Conservation (phyloP, 2,888 invertebrate species). For the Eupithecia inturbata region DNA sequence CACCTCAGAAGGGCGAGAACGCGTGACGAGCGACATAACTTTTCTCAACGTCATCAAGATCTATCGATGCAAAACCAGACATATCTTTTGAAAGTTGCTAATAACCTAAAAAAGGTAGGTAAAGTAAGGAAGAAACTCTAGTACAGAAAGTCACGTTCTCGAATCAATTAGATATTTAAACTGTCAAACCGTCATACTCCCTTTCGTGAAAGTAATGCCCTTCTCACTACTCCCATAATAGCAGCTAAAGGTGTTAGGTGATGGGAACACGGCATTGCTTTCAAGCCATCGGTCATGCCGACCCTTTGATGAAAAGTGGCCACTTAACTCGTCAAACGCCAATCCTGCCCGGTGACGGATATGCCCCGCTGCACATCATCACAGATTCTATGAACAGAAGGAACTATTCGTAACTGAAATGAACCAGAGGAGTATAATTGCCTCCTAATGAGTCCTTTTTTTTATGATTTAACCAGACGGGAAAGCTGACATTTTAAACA, state of each 20-base stretch:
- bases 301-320: conserved; percentile 79
- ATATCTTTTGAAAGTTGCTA: neutral
- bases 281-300: conserved; percentile 78
- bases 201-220: conserved; percentile 17
- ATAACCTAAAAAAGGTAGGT: no score
- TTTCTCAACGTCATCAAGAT: neutral
- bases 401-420: conserved; percentile 6
- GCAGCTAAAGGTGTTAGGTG: conserved; percentile 57
- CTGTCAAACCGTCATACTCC: conserved; percentile 16
- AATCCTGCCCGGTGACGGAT: conserved; percentile 62
- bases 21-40: neutral
- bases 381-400: conserved; percentile 43
- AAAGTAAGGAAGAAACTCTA: no score
- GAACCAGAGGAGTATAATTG: neutral
- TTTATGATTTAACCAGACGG: neutral
- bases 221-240: conserved; percentile 37
- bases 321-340: conserved; percentile 81
- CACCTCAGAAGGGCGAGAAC: neutral
- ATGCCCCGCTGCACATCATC: conserved; percentile 52
- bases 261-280: conserved; percentile 78
- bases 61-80: neutral
- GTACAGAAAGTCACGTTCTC: neutral
- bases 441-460: neutral
- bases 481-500: neutral
- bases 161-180: conserved; percentile 2